Conservation (phyloP, 1,140 invertebrate species). For the Tetranychus urticae region DNA sequence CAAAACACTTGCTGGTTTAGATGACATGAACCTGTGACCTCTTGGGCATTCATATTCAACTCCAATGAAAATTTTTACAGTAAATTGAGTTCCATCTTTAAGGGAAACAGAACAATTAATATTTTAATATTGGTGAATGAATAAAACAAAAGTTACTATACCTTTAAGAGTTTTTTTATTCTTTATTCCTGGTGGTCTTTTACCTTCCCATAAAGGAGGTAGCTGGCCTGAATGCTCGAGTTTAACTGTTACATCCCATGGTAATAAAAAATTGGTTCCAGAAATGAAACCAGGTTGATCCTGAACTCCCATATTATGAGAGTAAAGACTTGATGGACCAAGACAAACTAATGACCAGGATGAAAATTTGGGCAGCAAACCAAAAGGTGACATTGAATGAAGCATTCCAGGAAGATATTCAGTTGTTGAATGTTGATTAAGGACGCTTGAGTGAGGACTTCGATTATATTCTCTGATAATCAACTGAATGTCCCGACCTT, state of each 20-base stretch:
- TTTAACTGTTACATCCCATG: slow-evolving; percentile 74
- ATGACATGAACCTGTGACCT: slow-evolving; percentile 84
- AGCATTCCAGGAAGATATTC: slow-evolving; percentile 76
- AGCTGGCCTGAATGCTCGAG: slow-evolving; percentile 17
- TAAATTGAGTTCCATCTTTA: slow-evolving; percentile 31
- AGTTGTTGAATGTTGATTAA: slow-evolving; percentile 46
- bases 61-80: slow-evolving; percentile 82
- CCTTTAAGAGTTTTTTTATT: slow-evolving; percentile 15
- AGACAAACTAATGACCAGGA: slow-evolving; percentile 79
- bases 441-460: not conserved
- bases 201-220: slow-evolving; percentile 16
- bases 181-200: slow-evolving; percentile 16
- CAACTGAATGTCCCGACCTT: not conserved
- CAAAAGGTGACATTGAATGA: slow-evolving; percentile 45
- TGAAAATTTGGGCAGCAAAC: slow-evolving; percentile 60
- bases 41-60: slow-evolving; percentile 88
- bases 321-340: slow-evolving; percentile 69
- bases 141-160: not conserved
- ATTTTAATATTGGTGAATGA: not conserved
- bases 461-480: not conserved
- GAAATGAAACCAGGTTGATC: slow-evolving; percentile 55
- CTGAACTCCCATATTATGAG: slow-evolving; percentile 40
- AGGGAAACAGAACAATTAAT: not conserved
- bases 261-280: slow-evolving; percentile 69
- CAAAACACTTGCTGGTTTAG: slow-evolving; percentile 58